phyloP scores from a whole-genome alignment of 2,797 vertebrate species.

The Epinephelus malabaricus region DNA sequence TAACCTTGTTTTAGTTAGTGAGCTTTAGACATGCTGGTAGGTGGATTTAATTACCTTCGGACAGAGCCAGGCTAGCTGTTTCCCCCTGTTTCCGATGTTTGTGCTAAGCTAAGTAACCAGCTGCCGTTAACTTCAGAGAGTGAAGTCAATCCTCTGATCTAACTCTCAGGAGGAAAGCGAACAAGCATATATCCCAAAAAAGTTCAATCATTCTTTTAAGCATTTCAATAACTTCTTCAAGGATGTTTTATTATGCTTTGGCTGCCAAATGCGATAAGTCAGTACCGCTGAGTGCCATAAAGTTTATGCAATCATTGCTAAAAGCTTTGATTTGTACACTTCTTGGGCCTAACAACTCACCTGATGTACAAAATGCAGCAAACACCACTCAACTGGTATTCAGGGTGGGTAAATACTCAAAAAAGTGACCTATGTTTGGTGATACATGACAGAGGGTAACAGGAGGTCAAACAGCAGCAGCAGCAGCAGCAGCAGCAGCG shows the following conservation, averaged over 20 bases:
- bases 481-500: slow-evolving; percentile 33
- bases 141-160: neutral
- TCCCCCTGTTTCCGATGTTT: slow-evolving; percentile 20
- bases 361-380: slow-evolving; percentile 30
- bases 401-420: slow-evolving; percentile 29
- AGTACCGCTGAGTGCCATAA: slow-evolving; percentile 10
- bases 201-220: neutral
- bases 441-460: slow-evolving; percentile 23
- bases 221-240: neutral
- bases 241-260: neutral
- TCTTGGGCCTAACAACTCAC: slow-evolving; percentile 8
- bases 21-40: slow-evolving; percentile 23
- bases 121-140: slow-evolving; percentile 10
- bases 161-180: neutral
- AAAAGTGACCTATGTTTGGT: slow-evolving; percentile 15
- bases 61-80: neutral
- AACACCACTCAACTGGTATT: slow-evolving; percentile 51
- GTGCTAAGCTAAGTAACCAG: slow-evolving; percentile 42
- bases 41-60: neutral
- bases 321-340: neutral
- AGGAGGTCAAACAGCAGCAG: slow-evolving; percentile 48
- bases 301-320: slow-evolving; percentile 68
- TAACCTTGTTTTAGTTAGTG: neutral
- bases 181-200: neutral
- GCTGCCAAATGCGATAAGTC: neutral